A percentile compares a stretch with the other conserved stretches of the same genome.
Evolutionary conservation across 1,140 invertebrate species (phyloP).

Genomic region (Calephelis virginiensis): DNA sequence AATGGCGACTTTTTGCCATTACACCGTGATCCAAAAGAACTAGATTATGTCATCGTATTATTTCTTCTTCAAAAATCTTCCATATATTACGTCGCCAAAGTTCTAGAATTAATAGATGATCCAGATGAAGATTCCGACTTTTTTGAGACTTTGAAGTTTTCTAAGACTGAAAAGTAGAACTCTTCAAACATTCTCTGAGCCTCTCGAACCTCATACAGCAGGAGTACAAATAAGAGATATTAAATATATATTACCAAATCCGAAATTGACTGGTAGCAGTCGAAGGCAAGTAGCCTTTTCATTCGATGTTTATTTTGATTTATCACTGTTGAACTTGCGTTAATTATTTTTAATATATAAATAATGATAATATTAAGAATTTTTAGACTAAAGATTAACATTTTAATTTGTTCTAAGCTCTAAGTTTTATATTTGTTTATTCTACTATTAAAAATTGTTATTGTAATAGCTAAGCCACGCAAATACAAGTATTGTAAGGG

Average conservation of each 20-base stretch:
- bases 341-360: too few relatives aligned
- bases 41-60: conserved; percentile 18
- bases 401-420: too few relatives aligned
- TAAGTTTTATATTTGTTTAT: too few relatives aligned
- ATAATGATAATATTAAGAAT: too few relatives aligned
- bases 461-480: too few relatives aligned
- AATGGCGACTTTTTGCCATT: conserved; percentile 12
- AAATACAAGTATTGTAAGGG: too few relatives aligned
- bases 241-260: conserved; percentile 4
- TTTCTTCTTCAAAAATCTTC: conserved; percentile 5
- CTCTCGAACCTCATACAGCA: conserved; percentile 9
- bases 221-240: conserved; percentile 5
- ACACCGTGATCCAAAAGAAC: conserved; percentile 1
- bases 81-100: conserved; percentile 20
- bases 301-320: neutral
- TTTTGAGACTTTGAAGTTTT: conserved; percentile 17
- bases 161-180: conserved; percentile 8
- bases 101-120: conserved; percentile 16
- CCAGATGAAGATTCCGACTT: neutral
- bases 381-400: too few relatives aligned
- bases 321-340: too few relatives aligned
- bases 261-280: neutral
- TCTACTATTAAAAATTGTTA: too few relatives aligned
- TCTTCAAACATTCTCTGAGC: neutral
- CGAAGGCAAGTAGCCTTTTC: neutral